These are phyloP conservation scores for Enteromius trimaculatus DNA, from an alignment of 2,797 vertebrate genomes.

Conservation along the genomic window DNA sequence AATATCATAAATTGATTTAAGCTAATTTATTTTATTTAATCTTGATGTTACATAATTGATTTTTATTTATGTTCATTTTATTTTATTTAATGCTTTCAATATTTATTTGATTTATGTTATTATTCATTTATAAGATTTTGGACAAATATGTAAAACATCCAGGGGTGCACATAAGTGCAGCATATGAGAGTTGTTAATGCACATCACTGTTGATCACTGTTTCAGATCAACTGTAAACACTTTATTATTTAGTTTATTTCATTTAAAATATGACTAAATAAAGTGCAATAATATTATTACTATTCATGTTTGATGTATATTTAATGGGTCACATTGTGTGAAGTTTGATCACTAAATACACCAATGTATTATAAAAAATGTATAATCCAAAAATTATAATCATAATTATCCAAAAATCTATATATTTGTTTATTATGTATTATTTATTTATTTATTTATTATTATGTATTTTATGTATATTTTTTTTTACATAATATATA, in stretches of 20 bases:
- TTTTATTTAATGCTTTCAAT: neutral
- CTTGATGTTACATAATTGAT: neutral
- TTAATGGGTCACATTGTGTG: neutral
- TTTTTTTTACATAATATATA: no score
- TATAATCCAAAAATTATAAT: neutral
- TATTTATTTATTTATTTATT: no score
- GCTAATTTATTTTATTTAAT: neutral
- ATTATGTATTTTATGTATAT: no score
- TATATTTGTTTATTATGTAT: neutral
- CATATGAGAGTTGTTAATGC: no score
- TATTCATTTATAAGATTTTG: no score
- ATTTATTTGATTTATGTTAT: neutral
- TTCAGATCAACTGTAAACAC: no score
- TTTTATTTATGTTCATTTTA: neutral
- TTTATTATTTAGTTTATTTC: no score
- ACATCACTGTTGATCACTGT: no score
- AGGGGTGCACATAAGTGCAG: no score
- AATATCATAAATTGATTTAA: neutral
- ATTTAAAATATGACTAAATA: no score
- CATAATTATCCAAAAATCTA: neutral
- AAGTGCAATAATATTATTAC: neutral
- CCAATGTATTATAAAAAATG: neutral
- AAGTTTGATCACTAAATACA: neutral
- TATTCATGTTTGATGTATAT: neutral
- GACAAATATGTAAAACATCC: no score